Evolutionary conservation across 2,113 vertebrate species (phyloP).

Genomic region (Sinocyclocheilus grahami): DNA sequence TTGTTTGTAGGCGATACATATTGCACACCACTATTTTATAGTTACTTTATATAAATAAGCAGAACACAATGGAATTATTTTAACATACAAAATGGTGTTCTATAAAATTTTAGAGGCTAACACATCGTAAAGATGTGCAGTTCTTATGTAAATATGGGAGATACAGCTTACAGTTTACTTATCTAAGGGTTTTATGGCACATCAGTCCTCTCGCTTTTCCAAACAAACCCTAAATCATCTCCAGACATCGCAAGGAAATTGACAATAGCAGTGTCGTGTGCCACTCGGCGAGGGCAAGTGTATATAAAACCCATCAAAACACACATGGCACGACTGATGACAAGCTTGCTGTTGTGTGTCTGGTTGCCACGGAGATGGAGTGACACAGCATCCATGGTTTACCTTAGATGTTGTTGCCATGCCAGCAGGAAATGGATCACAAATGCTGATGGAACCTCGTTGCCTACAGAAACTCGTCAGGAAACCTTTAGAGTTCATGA

Average conservation of each 20-base stretch:
- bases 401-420: conserved; percentile 37
- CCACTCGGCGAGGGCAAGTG: neutral
- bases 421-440: conserved; percentile 15
- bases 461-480: neutral
- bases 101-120: neutral
- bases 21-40: neutral
- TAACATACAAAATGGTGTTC: neutral
- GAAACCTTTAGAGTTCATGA: neutral
- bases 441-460: neutral
- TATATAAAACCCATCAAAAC: conserved; percentile 36
- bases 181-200: neutral
- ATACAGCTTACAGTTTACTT: neutral
- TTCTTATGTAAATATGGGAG: neutral
- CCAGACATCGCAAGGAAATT: neutral
- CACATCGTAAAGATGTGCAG: neutral
- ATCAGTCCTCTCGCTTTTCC: neutral
- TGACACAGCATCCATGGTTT: conserved; percentile 2
- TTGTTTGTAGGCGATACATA: too few species aligned
- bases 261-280: neutral
- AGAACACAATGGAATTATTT: neutral
- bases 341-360: conserved; percentile 24
- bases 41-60: neutral
- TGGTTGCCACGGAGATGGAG: conserved; percentile 18
- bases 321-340: conserved; percentile 9
- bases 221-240: neutral